Evolutionary conservation across 1,140 invertebrate species (phyloP).

Genomic region (Gryon sp.): DNA sequence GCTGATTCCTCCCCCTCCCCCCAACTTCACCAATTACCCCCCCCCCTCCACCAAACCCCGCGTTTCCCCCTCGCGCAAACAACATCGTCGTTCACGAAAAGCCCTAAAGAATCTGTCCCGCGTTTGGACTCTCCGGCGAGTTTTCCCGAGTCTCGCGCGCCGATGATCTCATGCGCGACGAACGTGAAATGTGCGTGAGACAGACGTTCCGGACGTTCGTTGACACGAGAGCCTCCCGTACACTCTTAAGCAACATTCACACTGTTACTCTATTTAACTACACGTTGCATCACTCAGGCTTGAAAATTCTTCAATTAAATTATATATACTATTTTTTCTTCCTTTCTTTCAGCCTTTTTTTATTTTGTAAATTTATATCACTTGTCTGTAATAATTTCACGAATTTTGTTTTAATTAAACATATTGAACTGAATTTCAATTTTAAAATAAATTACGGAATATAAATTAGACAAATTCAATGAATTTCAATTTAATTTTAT

Average conservation of each 20-base stretch:
- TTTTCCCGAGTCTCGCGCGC: slow-evolving; percentile 48
- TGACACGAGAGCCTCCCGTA: slow-evolving; percentile 40
- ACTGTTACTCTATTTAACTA: neutral
- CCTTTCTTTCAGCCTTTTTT: neutral
- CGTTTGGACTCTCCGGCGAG: slow-evolving; percentile 26
- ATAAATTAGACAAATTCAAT: too few species aligned
- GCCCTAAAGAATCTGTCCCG: slow-evolving; percentile 46
- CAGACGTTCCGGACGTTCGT: slow-evolving; percentile 54
- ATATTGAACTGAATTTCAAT: too few species aligned
- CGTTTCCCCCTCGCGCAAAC: slow-evolving; percentile 28
- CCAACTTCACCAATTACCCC: too few species aligned
- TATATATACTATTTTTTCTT: too few species aligned
- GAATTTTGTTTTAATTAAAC: too few species aligned
- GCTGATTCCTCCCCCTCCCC: too few species aligned
- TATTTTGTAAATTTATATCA: too few species aligned
- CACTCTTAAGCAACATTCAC: slow-evolving; percentile 9
- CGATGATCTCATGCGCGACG: slow-evolving; percentile 58
- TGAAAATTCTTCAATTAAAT: too few species aligned
- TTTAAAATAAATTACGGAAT: too few species aligned
- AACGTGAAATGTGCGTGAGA: slow-evolving; percentile 56
- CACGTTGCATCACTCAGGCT: neutral
- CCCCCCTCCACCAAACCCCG: too few species aligned
- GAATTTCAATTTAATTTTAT: too few species aligned
- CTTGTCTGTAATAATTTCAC: too few species aligned
- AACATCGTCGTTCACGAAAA: slow-evolving; percentile 36